phyloP scores from a whole-genome alignment of 2,888 invertebrate genomes.

The Tachina fera region DNA sequence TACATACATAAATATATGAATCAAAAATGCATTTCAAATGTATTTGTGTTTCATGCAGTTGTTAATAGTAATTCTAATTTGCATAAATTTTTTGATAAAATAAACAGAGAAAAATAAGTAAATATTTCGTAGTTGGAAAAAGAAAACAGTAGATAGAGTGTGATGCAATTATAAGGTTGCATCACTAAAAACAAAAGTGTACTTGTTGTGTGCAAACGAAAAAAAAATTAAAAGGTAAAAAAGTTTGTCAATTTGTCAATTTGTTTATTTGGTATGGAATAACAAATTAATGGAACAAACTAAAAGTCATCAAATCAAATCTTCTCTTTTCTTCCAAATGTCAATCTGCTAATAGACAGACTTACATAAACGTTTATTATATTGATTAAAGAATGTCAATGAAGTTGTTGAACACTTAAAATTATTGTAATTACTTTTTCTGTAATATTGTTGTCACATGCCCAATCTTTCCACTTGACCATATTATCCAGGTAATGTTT shows the following conservation, averaged over 20 bases:
- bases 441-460: background rate
- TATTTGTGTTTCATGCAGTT: background rate
- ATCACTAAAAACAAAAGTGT: background rate
- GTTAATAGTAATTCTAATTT: slow-evolving; percentile 21
- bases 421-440: too few species aligned
- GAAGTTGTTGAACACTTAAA: too few species aligned
- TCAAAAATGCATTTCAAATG: background rate
- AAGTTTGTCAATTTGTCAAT: background rate
- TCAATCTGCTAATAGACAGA: background rate
- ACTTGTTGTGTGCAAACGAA: background rate
- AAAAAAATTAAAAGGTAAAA: background rate
- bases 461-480: background rate
- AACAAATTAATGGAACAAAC: slow-evolving; percentile 5
- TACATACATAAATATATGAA: background rate
- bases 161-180: slow-evolving; percentile 11
- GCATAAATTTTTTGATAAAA: slow-evolving; percentile 24
- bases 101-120: background rate
- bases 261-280: background rate
- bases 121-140: background rate
- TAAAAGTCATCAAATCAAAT: background rate
- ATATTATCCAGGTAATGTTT: slow-evolving; percentile 16
- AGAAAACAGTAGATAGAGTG: background rate
- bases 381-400: background rate
- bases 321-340: background rate
- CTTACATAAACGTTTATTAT: background rate